A percentile compares a stretch with the other conserved stretches of the same genome.
These are phyloP conservation scores for Corynorhinus townsendii DNA, from an alignment of 2,113 vertebrate species.

Conservation along the genomic window DNA sequence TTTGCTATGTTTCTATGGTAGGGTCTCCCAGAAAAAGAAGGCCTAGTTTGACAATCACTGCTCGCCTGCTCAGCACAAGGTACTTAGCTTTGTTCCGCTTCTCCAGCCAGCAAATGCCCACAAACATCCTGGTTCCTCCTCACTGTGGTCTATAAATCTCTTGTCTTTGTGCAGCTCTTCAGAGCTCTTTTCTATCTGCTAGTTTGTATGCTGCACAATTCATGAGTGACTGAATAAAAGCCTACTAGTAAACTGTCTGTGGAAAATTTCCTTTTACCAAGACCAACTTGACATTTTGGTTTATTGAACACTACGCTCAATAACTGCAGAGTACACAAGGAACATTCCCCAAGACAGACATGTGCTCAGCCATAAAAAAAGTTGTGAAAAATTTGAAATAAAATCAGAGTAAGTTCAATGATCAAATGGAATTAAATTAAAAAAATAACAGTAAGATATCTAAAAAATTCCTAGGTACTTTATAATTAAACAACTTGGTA, in stretches of 20 bases:
- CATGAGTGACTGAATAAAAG: neutral
- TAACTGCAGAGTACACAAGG: neutral
- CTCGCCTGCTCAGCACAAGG: neutral
- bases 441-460: neutral
- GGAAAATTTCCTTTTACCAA: neutral
- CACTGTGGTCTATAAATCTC: neutral
- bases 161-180: neutral
- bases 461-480: neutral
- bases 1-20: neutral
- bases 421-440: neutral
- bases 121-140: neutral
- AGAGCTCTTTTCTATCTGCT: neutral
- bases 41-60: neutral
- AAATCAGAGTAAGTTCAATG: neutral
- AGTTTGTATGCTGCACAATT: neutral
- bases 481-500: neutral
- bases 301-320: neutral
- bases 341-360: neutral
- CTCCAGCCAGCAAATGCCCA: neutral
- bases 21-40: neutral
- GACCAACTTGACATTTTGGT: neutral
- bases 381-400: neutral
- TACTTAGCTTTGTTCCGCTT: neutral
- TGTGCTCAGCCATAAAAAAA: neutral
- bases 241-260: neutral